phyloP scores from a whole-genome alignment of 2,797 vertebrate genomes.

The Labeo calbasu region DNA sequence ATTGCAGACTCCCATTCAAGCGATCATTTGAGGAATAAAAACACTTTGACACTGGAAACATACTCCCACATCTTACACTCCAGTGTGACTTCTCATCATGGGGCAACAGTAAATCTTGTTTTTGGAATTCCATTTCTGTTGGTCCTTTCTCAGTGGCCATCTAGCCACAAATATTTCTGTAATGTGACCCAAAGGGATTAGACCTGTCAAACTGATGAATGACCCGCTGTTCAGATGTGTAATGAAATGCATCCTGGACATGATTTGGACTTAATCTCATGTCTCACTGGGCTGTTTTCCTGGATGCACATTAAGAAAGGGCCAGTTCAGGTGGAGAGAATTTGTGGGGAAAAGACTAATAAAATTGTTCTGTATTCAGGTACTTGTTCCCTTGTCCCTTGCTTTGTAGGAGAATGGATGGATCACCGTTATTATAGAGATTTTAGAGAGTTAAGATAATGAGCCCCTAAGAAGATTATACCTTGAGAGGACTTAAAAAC shows the following conservation, averaged over 20 bases:
- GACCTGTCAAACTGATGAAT: constrained; percentile 52
- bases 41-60: constrained; percentile 39
- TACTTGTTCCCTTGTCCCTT: not conserved
- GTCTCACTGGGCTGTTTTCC: constrained; percentile 7
- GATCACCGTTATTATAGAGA: not conserved
- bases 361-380: not conserved
- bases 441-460: not conserved
- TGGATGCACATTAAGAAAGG: not conserved
- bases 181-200: constrained; percentile 57
- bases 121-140: constrained; percentile 30
- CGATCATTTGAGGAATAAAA: constrained; percentile 31
- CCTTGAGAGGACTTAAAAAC: not conserved
- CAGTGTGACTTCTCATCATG: constrained; percentile 40
- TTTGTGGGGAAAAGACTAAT: not conserved
- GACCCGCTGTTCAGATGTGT: constrained; percentile 28
- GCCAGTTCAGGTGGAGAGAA: not conserved
- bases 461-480: not conserved
- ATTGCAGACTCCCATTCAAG: constrained; percentile 36
- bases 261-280: constrained; percentile 30
- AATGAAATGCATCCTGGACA: constrained; percentile 45
- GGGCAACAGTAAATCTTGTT: constrained; percentile 54
- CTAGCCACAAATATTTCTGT: constrained; percentile 51
- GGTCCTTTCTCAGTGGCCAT: constrained; percentile 20
- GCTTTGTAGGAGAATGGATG: not conserved
- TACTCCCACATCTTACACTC: constrained; percentile 35